Conservation (phyloP, 1,140 invertebrate genomes). For the Meloidogyne chitwoodi region DNA sequence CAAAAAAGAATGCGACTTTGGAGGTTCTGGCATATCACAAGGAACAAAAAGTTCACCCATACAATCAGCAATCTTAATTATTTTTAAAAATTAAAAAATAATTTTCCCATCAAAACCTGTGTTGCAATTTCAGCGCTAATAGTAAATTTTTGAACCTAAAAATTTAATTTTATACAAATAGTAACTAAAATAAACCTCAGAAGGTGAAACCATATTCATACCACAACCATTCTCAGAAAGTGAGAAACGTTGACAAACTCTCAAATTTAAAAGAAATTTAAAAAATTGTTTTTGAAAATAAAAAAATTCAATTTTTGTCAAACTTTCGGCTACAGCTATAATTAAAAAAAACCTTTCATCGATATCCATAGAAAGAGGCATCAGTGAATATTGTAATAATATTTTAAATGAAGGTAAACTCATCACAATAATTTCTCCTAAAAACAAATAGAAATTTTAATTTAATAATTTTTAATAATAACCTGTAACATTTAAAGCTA, state of each 20-base stretch:
- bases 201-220: conserved; percentile 51
- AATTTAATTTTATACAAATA: neutral
- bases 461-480: neutral
- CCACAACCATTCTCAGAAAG: conserved; percentile 58
- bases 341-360: conserved; percentile 54
- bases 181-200: conserved; percentile 41
- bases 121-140: conserved; percentile 51
- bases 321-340: neutral
- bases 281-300: neutral
- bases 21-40: conserved; percentile 56
- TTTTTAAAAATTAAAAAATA: too few species aligned
- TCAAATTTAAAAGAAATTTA: conserved; percentile 29
- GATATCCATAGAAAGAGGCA: conserved; percentile 55
- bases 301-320: neutral
- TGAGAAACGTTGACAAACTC: conserved; percentile 48
- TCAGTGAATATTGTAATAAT: conserved; percentile 37
- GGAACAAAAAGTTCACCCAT: conserved; percentile 57
- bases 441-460: neutral
- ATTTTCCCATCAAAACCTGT: conserved; percentile 36
- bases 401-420: conserved; percentile 49
- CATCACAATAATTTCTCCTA: conserved; percentile 40
- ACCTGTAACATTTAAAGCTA: conserved; percentile 51
- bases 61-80: conserved; percentile 26
- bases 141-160: conserved; percentile 59
- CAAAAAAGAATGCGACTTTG: conserved; percentile 52